Evolutionary conservation across 2,797 vertebrate genomes (phyloP).

Genomic region (Pantherophis alleghaniensis): DNA sequence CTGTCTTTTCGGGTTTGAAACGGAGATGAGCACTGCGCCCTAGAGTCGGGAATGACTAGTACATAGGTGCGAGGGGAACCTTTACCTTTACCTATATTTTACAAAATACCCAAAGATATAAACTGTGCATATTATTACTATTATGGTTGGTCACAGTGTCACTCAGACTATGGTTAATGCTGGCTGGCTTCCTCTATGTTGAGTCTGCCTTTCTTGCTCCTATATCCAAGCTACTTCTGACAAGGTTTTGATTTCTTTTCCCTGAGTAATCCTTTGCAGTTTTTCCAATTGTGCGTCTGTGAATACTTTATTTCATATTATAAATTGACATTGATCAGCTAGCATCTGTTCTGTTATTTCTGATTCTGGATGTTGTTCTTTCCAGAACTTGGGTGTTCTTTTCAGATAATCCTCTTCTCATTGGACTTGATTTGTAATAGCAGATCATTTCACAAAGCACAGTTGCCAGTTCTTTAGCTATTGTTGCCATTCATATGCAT

Average conservation of each 20-base stretch:
- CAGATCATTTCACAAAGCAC: neutral
- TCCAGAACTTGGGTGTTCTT: neutral
- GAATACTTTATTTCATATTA: neutral
- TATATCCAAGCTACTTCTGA: neutral
- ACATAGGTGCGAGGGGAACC: too few relatives aligned
- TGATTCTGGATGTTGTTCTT: neutral
- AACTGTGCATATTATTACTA: neutral
- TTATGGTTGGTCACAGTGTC: neutral
- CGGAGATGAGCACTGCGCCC: too few relatives aligned
- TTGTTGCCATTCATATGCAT: neutral
- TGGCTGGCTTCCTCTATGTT: neutral
- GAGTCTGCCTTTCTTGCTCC: neutral
- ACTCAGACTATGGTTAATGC: neutral
- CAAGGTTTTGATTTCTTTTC: neutral
- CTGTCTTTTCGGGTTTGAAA: too few relatives aligned
- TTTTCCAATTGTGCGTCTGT: neutral
- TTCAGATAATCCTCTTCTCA: neutral
- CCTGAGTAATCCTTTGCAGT: neutral
- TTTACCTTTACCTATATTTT: neutral
- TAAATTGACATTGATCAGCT: neutral
- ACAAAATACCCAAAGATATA: neutral
- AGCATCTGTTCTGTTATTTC: neutral
- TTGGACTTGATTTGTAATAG: neutral
- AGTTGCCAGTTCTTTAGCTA: neutral
- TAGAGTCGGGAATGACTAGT: too few relatives aligned